Conservation (phyloP, 2,888 invertebrate species). For the Stictocephala bisonia region DNA sequence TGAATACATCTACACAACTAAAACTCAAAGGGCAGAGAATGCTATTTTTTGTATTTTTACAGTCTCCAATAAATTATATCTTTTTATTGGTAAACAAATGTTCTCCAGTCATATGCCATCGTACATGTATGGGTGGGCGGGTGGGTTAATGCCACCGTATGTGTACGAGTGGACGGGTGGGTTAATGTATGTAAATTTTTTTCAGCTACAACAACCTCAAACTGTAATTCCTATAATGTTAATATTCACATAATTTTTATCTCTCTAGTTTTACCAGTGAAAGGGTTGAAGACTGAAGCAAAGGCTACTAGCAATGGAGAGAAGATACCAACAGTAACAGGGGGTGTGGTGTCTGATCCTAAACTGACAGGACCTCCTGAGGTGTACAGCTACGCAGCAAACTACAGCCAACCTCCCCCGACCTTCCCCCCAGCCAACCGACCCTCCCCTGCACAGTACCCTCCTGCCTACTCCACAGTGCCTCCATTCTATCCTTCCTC, state of each 20-base stretch:
- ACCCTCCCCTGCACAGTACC: constrained; percentile 9
- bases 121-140: too few relatives aligned
- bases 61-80: too few relatives aligned
- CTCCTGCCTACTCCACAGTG: not conserved
- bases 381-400: constrained; percentile 12
- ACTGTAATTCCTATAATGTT: too few relatives aligned
- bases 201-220: too few relatives aligned
- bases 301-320: constrained; percentile 30
- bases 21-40: too few relatives aligned
- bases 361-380: not conserved
- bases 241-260: not conserved
- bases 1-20: too few relatives aligned
- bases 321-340: constrained; percentile 31
- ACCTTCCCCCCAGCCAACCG: constrained; percentile 25
- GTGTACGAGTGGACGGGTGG: too few relatives aligned
- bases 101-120: too few relatives aligned
- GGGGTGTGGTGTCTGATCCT: not conserved
- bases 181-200: too few relatives aligned
- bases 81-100: too few relatives aligned
- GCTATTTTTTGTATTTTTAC: too few relatives aligned
- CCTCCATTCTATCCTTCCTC: not conserved
- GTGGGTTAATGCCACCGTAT: too few relatives aligned
- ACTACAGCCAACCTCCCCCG: constrained; percentile 17
- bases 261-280: constrained; percentile 29
- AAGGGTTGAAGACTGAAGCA: constrained; percentile 13